Percentiles rank a stretch among this genome's conserved stretches.
phyloP scores from a whole-genome alignment of 2,888 invertebrate species.

The Watsonalla binaria region DNA sequence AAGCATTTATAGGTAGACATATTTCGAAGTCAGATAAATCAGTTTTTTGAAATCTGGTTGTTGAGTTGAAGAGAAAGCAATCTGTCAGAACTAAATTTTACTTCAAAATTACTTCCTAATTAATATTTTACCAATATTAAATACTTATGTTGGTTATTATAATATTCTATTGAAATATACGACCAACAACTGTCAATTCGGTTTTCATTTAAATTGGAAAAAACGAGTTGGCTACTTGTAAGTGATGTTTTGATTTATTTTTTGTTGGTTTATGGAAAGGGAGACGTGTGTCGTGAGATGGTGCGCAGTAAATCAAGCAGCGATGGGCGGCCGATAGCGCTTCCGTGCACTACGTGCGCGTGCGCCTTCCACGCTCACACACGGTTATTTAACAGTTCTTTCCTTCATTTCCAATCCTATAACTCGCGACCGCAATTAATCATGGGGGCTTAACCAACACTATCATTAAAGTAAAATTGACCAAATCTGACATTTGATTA shows the following conservation, averaged over 20 bases:
- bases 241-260: slow-evolving; percentile 11
- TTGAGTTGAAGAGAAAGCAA: not conserved
- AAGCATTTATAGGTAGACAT: too few species aligned
- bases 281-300: slow-evolving; percentile 49
- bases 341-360: slow-evolving; percentile 44
- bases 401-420: slow-evolving; percentile 50
- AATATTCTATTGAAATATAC: not conserved
- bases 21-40: too few species aligned
- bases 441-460: slow-evolving; percentile 61
- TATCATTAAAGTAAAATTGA: slow-evolving; percentile 69
- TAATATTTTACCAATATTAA: not conserved
- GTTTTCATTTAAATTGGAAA: not conserved
- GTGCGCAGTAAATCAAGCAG: slow-evolving; percentile 60
- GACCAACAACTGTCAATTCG: not conserved
- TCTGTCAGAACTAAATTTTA: not conserved
- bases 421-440: slow-evolving; percentile 57
- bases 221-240: not conserved
- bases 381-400: slow-evolving; percentile 23
- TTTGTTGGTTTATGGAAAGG: slow-evolving; percentile 31
- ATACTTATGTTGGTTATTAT: not conserved
- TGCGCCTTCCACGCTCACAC: slow-evolving; percentile 19
- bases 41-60: too few species aligned
- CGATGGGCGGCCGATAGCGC: slow-evolving; percentile 66
- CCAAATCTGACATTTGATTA: slow-evolving; percentile 75
- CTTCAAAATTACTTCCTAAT: not conserved